Percentiles rank a stretch among this genome's conserved stretches.
Evolutionary conservation across 2,888 invertebrate genomes (phyloP).

Genomic region (Stegana nigrithorax): DNA sequence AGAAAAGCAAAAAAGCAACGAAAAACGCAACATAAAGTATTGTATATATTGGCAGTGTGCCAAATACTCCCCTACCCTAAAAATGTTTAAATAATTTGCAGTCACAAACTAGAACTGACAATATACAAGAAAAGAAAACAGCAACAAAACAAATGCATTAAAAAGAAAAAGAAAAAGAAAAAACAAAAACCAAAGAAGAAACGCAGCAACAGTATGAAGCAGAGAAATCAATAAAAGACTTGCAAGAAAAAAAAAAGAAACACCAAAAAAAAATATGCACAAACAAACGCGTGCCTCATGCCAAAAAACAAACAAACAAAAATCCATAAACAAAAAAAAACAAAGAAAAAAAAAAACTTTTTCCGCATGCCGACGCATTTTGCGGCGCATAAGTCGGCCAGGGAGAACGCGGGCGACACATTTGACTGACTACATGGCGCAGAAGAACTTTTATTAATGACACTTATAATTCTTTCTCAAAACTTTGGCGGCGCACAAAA

Average conservation of each 20-base stretch:
- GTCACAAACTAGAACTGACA: conserved; percentile 1
- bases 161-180: neutral
- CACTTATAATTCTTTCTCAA: no score
- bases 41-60: conserved; percentile 10
- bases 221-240: conserved; percentile 10
- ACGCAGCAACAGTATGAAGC: neutral
- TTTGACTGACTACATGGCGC: no score
- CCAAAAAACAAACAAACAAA: no score
- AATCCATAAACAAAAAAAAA: no score
- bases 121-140: neutral
- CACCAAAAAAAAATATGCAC: neutral
- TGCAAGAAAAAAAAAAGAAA: neutral
- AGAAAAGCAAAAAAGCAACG: neutral
- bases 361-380: conserved; percentile 1
- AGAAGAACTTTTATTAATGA: no score
- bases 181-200: neutral
- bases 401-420: neutral
- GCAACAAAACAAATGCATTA: neutral
- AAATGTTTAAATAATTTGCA: conserved; percentile 6
- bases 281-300: conserved; percentile 14
- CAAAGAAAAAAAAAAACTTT: no score
- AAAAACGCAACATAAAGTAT: neutral
- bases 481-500: no score
- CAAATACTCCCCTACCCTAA: neutral
- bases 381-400: no score